Base-by-base conservation (phyloP, 2,797 vertebrate genomes). In the Manis crassicaudata region DNA sequence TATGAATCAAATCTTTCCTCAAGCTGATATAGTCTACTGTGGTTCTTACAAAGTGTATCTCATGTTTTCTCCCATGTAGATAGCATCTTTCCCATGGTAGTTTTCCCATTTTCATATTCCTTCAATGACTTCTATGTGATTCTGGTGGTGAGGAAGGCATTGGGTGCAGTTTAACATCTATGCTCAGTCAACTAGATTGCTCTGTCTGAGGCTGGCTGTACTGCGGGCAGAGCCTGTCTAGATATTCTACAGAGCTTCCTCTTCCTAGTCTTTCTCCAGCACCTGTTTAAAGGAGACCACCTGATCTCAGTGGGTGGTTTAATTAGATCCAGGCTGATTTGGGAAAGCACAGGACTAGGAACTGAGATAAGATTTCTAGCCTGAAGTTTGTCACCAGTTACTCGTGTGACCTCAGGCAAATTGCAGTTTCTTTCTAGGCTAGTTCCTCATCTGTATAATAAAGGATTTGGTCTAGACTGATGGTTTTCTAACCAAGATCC, bases 271-370 rank as follows among this genome's bases (percentile, higher is more conserved):
- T 50, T 79, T 43, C 46, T 81, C 43, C 32, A 70, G 25, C 13
- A 7, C 43, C 52, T 89, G 50, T 40, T 54, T 62, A 43, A 85
- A 60, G 93, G 37, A 88, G 72, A 68, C 25, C 5, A 67, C 32
- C 63, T 79, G 68, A 84, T 89, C 16, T 4, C 32, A 67, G 68
- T 29, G 60, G 3, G 23, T 72, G 17, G 32, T 52, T 92, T 32
- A 35, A 90, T 92, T 84, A 88, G 79, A 92, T 80, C 40, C n/a
- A 85, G 46, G n/a, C 46, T 91, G 85, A 73, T 75, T 63, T 60
- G n/a, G 72, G 77, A 58, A 80, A 84, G 10, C 50, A 25, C 6
- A 73, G 63, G 32, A 73, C 63, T 82, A 81, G 62, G 32, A n/a
- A 7, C 18, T 82, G 50, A 92, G 50, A 88, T 21, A 50, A 85